These are phyloP conservation scores for Sebastes baramenuke DNA, from an alignment of 2,797 vertebrate genomes.

Conservation along the genomic window DNA sequence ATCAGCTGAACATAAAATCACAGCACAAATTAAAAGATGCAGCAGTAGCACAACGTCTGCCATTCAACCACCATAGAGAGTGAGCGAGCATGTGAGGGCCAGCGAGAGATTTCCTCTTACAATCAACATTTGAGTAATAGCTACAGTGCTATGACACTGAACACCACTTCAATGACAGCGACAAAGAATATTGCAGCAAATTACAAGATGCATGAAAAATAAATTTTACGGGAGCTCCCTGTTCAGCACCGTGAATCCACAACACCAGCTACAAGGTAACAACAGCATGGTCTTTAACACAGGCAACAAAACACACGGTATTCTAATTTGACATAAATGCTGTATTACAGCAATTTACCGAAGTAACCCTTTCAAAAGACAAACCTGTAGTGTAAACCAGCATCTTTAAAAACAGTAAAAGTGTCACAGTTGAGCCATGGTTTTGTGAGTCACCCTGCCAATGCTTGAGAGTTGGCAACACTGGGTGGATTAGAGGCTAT, in stretches of 20 bases:
- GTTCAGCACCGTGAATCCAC: not conserved
- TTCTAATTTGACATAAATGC: not conserved
- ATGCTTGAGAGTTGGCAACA: conserved; percentile 21
- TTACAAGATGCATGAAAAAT: not conserved
- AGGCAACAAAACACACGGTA: not conserved
- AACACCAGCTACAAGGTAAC: not conserved
- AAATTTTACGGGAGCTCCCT: not conserved
- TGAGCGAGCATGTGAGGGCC: not conserved
- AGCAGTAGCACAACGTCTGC: not conserved
- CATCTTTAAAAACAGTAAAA: not conserved
- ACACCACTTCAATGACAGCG: not conserved
- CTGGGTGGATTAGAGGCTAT: conserved; percentile 49
- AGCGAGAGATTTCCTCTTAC: not conserved
- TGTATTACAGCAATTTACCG: not conserved
- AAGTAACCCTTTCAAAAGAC: not conserved
- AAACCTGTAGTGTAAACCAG: not conserved
- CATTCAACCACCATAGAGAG: not conserved
- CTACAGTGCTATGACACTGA: not conserved
- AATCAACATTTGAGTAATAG: not conserved
- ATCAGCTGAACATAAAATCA: not conserved
- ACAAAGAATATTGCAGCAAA: not conserved
- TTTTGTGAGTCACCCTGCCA: conserved; percentile 17
- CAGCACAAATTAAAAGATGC: not conserved
- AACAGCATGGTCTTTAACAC: not conserved
- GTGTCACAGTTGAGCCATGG: not conserved